Evolutionary conservation across 2,797 vertebrate species (phyloP).

Genomic region (Heteromormyrus szaboi): DNA sequence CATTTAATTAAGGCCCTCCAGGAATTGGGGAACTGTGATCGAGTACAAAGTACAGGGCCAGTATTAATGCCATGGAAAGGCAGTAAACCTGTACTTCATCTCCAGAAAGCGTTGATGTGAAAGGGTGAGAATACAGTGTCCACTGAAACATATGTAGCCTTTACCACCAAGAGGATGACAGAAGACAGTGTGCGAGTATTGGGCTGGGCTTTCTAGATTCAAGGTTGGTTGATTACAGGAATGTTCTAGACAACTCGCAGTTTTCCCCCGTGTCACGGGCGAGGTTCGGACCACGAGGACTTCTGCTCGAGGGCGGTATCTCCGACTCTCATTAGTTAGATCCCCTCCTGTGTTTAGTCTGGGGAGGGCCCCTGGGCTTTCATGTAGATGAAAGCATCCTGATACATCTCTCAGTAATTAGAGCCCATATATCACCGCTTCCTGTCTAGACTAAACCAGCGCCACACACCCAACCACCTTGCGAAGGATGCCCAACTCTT

Average conservation of each 20-base stretch:
- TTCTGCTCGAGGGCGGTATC: constrained; percentile 36
- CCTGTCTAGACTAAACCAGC: constrained; percentile 61
- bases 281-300: neutral
- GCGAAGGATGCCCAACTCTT: neutral
- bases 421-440: constrained; percentile 51
- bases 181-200: neutral
- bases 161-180: neutral
- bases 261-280: neutral
- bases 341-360: constrained; percentile 67
- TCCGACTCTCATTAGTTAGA: constrained; percentile 57
- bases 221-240: neutral
- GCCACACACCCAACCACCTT: constrained; percentile 24
- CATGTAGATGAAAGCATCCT: constrained; percentile 65
- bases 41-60: neutral
- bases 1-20: neutral
- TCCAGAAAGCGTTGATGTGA: neutral
- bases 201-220: neutral
- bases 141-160: neutral
- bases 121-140: neutral
- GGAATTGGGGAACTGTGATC: neutral
- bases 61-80: neutral
- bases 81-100: neutral
- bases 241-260: neutral
- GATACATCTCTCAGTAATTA: constrained; percentile 62
- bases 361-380: constrained; percentile 49